phyloP scores from a whole-genome alignment of 2,797 vertebrate species.

The Gymnoscopelus braueri region DNA sequence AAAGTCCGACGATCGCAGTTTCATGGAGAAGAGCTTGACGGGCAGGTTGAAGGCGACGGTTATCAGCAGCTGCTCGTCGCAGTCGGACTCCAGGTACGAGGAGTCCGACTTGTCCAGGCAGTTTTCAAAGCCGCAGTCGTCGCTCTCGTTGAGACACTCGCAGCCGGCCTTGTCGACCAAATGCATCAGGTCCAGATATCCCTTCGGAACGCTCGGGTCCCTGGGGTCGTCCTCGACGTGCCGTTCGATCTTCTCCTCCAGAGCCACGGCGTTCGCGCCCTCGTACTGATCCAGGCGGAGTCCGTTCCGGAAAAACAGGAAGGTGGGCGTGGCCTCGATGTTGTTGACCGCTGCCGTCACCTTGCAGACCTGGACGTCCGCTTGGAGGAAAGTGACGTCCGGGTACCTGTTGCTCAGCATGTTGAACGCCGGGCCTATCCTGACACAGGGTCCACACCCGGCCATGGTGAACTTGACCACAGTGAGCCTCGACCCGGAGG shows the following conservation, averaged over 20 bases:
- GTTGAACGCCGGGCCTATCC: conserved; percentile 93
- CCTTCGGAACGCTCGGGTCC: conserved; percentile 95
- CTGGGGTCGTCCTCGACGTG: conserved; percentile 96
- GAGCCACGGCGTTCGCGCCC: conserved; percentile 89
- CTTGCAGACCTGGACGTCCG: conserved; percentile 96
- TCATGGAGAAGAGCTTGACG: conserved; percentile 98
- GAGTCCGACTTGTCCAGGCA: conserved; percentile 89
- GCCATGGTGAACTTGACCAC: conserved; percentile 98
- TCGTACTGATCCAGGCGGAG: conserved; percentile 95
- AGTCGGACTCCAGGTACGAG: conserved; percentile 95
- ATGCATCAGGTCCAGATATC: conserved; percentile 98
- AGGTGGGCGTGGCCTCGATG: conserved; percentile 95
- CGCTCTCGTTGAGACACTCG: conserved; percentile 97
- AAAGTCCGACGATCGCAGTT: conserved; percentile 90
- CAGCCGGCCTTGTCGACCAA: conserved; percentile 95
- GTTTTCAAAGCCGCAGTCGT: conserved; percentile 94
- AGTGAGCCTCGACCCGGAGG: conserved; percentile 90
- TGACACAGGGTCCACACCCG: conserved; percentile 93
- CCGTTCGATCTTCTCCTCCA: conserved; percentile 97
- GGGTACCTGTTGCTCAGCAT: conserved; percentile 95
- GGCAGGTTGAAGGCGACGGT: conserved; percentile 97
- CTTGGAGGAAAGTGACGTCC: conserved; percentile 93
- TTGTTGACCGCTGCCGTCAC: conserved; percentile 94
- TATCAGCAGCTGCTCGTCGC: conserved; percentile 97
- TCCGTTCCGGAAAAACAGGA: conserved; percentile 97